Evolutionary conservation across 2,888 invertebrate genomes (phyloP).

Genomic region (Toxonevra muliebris): DNA sequence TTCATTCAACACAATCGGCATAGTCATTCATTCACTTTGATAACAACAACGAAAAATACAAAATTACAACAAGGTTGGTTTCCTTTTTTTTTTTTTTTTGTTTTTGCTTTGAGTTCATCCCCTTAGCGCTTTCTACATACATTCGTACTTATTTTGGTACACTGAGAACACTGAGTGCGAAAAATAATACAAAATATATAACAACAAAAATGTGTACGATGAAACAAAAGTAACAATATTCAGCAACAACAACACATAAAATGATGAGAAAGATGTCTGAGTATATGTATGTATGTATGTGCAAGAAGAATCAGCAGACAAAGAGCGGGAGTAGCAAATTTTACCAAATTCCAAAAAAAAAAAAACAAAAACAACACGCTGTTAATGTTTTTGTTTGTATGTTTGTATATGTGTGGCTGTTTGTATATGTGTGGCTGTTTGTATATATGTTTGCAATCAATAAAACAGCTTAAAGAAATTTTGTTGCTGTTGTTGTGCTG

Average conservation of each 20-base stretch:
- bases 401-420: not conserved
- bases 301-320: not conserved
- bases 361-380: not conserved
- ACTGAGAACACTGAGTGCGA: not conserved
- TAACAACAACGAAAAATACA: too few relatives aligned
- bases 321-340: not conserved
- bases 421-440: conserved; percentile 9
- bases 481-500: conserved; percentile 23
- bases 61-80: too few relatives aligned
- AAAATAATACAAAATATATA: not conserved
- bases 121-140: not conserved
- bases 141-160: not conserved
- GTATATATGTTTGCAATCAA: conserved; percentile 51
- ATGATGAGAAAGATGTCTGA: not conserved
- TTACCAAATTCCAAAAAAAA: not conserved
- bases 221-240: not conserved
- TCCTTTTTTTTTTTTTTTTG: too few relatives aligned
- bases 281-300: too few relatives aligned
- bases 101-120: too few relatives aligned
- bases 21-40: too few relatives aligned
- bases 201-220: not conserved
- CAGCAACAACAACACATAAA: too few relatives aligned
- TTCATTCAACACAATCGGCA: too few relatives aligned
- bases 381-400: not conserved
- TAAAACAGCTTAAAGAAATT: conserved; percentile 58